A percentile compares a stretch with the other conserved stretches of the same genome.
Evolutionary conservation across 1,140 invertebrate species (phyloP).

Genomic region (Drosophila pseudoobscura): DNA sequence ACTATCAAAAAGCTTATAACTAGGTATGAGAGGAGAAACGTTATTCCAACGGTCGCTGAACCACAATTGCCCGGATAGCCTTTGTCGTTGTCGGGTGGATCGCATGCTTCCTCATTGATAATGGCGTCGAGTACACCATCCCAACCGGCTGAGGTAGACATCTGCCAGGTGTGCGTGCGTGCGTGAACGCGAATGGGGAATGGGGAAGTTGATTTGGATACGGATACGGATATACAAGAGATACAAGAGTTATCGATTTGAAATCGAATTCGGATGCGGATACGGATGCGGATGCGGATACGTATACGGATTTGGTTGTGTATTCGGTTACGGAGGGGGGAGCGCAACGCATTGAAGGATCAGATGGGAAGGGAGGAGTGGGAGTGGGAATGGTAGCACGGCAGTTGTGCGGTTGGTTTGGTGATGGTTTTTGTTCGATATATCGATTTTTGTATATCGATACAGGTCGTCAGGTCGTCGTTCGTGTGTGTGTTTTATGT

Average conservation of each 20-base stretch:
- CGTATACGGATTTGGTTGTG: background rate
- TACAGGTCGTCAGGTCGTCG: conserved; percentile 47
- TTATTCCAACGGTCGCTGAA: conserved; percentile 95
- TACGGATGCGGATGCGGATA: background rate
- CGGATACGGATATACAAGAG: too few species aligned
- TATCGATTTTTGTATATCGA: conserved; percentile 24
- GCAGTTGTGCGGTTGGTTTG: conserved; percentile 70
- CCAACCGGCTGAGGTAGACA: conserved; percentile 99
- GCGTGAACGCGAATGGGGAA: too few species aligned
- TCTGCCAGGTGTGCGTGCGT: conserved; percentile 85
- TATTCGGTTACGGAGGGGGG: background rate
- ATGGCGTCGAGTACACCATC: conserved; percentile 97
- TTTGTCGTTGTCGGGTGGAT: conserved; percentile 92
- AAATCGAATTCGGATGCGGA: background rate
- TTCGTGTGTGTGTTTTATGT: conserved; percentile 21
- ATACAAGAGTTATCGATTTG: conserved; percentile 2
- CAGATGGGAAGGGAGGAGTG: conserved; percentile 1
- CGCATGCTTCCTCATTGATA: conserved; percentile 97
- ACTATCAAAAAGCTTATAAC: conserved; percentile 99
- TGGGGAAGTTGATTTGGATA: too few species aligned
- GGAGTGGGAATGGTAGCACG: conserved; percentile 3
- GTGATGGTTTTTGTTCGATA: conserved; percentile 29
- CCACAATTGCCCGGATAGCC: conserved; percentile 96
- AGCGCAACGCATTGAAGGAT: background rate
- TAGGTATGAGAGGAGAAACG: conserved; percentile 97